phyloP scores from a whole-genome alignment of 1,140 invertebrate species.

The Laodelphax striatellus region DNA sequence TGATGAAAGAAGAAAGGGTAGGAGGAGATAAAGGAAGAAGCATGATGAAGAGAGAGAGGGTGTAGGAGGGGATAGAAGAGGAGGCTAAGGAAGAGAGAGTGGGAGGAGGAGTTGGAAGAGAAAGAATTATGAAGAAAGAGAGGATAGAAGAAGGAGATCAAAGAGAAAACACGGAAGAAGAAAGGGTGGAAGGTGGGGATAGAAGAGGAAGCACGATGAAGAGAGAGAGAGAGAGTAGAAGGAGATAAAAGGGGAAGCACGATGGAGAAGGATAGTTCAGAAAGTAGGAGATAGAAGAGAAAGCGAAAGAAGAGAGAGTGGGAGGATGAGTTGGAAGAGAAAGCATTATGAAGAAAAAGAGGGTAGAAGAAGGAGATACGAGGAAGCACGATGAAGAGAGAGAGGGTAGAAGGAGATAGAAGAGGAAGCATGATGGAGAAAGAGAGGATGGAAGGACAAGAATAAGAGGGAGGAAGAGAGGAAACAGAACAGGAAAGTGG shows the following conservation, averaged over 20 bases:
- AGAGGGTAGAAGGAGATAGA: constrained; percentile 14
- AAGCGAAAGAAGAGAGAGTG: neutral
- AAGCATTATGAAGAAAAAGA: neutral
- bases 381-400: too few species aligned
- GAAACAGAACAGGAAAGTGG: neutral
- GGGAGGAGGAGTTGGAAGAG: neutral
- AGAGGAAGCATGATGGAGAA: neutral
- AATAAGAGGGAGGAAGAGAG: neutral
- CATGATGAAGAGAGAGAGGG: neutral
- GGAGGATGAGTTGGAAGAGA: neutral
- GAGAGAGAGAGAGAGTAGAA: too few species aligned
- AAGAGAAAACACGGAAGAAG: too few species aligned
- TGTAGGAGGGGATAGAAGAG: too few species aligned
- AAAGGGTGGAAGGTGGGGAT: constrained; percentile 4
- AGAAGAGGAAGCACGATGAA: constrained; percentile 12
- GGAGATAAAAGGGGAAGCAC: too few species aligned
- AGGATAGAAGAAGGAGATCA: neutral
- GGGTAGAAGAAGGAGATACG: neutral
- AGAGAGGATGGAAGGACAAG: too few species aligned
- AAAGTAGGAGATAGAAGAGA: too few species aligned
- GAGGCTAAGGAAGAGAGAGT: neutral
- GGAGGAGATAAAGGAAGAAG: too few species aligned
- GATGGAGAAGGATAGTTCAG: too few species aligned
- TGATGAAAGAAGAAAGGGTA: neutral
- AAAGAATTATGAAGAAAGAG: neutral